Evolutionary conservation across 2,113 vertebrate species (phyloP).

Genomic region (Acrocephalus kingi): DNA sequence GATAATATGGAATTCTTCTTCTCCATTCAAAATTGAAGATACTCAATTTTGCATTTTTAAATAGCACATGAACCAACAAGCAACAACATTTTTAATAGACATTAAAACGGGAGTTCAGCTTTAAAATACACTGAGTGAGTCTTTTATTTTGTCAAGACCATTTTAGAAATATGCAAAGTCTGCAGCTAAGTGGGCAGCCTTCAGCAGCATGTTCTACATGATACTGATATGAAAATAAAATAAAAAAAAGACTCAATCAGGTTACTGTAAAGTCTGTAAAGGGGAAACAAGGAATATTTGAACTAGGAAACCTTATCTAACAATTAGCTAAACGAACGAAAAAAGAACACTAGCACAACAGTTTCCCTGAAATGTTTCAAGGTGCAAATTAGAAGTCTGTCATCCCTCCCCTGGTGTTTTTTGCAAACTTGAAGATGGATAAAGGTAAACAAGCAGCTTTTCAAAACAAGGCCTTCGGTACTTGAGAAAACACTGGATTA

Average conservation of each 20-base stretch:
- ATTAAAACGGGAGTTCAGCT: conserved; percentile 2
- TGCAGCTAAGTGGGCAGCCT: neutral
- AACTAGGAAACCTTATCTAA: conserved; percentile 30
- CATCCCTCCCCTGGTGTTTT: conserved; percentile 10
- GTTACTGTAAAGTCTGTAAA: neutral
- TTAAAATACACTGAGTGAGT: neutral
- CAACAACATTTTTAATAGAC: neutral
- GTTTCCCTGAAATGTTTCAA: conserved; percentile 78
- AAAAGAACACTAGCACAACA: conserved; percentile 58
- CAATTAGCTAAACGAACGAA: neutral
- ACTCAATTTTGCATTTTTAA: neutral
- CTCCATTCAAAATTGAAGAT: neutral
- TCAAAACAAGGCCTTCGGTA: conserved; percentile 74
- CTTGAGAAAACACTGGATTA: conserved; percentile 73
- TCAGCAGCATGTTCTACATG: neutral
- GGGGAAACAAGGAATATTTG: neutral
- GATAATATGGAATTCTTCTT: neutral
- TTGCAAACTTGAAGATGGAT: conserved; percentile 41
- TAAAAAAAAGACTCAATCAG: neutral
- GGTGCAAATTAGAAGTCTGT: conserved; percentile 62
- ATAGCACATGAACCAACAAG: neutral
- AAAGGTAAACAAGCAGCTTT: conserved; percentile 69
- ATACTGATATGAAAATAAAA: neutral
- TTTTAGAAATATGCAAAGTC: neutral
- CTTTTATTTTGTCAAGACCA: neutral